Base-by-base conservation (phyloP, 2,888 invertebrate genomes). In the Eumacrocentrus americanus region DNA sequence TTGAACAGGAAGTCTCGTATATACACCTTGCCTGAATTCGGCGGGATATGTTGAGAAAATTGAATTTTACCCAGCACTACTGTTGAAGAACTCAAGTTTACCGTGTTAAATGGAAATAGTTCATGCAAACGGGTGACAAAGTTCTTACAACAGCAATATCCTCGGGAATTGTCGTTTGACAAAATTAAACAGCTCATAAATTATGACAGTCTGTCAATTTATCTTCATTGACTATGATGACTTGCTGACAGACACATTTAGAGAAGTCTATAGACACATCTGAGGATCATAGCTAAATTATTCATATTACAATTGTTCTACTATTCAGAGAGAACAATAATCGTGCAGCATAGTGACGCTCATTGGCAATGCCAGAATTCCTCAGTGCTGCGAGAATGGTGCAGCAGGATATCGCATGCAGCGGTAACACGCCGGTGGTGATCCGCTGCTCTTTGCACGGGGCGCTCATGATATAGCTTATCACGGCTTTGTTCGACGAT, bases 401-500 rank as follows among this genome's bases (percentile, higher is more conserved):
- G 29, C 29, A 29, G 9, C 14, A 50, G 7, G 16, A 34, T 50
- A 50, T 48, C 18, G 29, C 22, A 50, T 29, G 16, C 62, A 64
- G 60, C 55, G 52, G 58, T 58, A 62, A 34, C 51, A 59, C 62
- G 63, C 60, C 63, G 58, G 59, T 59, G 65, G 67, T 67, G 67
- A 64, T 66, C 66, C 63, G 58, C 34, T 54, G 57, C n/a, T n/a
- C 63, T 48, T 62, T 63, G 55, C 57, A 53, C 57, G 66, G 64
- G 58, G 63, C 68, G 65, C 57, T 59, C 57, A 53, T 68, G 77
- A 76, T 75, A 72, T 70, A 73, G 76, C 76, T 79, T 80, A 80
- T 77, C 80, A 74, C 73, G 71, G 75, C 72, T 76, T 77, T 78
- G 77, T 77, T 73, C 70, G 64, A 40, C 74, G 74, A 79, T 80